These are phyloP conservation scores for Melanotaenia pygmaea DNA, from an alignment of 2,797 vertebrate species.

Conservation along the genomic window DNA sequence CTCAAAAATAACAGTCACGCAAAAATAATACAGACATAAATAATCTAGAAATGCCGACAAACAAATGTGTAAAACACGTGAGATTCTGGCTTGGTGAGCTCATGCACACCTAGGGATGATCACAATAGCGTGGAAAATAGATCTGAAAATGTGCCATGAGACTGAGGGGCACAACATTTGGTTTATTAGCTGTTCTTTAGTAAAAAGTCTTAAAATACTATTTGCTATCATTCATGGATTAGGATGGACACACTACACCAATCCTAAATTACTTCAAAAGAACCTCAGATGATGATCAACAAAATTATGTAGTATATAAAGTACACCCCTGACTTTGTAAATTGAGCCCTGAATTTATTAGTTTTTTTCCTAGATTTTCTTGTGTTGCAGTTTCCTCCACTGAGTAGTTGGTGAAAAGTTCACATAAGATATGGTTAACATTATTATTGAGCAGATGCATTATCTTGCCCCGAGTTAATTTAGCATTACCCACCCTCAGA, in stretches of 20 bases:
- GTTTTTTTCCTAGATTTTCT: conserved; percentile 3
- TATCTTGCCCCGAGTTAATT: conserved; percentile 59
- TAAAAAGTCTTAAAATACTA: conserved; percentile 15
- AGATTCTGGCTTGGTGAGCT: conserved; percentile 30
- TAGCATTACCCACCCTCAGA: conserved; percentile 43
- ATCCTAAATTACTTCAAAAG: conserved; percentile 1
- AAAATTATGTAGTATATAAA: neutral
- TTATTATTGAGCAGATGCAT: conserved; percentile 62
- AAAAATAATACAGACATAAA: conserved; percentile 36
- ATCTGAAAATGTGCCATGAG: conserved; percentile 7
- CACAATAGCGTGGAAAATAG: conserved; percentile 2
- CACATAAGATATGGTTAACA: conserved; percentile 45
- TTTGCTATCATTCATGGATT: conserved; percentile 8
- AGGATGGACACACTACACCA: conserved; percentile 19
- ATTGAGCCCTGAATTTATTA: neutral
- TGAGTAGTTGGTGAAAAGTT: conserved; percentile 37
- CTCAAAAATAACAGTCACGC: conserved; percentile 61
- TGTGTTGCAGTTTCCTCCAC: conserved; percentile 47
- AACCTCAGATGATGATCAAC: conserved; percentile 2
- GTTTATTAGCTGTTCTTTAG: conserved; percentile 20
- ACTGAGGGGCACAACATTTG: conserved; percentile 11
- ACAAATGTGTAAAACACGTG: conserved; percentile 26
- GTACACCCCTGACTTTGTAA: neutral
- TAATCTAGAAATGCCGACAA: conserved; percentile 16
- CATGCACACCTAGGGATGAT: neutral